These are phyloP conservation scores for Phoenicopterus ruber DNA, from an alignment of 2,113 vertebrate species.

Conservation along the genomic window DNA sequence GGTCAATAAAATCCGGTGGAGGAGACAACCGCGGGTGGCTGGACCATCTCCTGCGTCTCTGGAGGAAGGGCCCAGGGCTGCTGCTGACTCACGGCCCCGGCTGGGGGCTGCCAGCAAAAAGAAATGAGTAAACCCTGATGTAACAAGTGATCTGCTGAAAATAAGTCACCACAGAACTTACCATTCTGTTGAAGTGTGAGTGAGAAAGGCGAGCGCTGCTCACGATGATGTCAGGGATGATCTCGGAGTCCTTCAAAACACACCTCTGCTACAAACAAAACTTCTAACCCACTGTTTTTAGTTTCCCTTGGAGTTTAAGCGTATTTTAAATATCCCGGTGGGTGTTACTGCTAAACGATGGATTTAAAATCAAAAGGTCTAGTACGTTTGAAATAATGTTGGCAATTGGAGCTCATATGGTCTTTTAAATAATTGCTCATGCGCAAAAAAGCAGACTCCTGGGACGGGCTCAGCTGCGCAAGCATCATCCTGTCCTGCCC, in stretches of 20 bases:
- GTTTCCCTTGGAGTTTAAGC: background rate
- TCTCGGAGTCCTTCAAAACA: background rate
- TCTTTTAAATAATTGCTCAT: background rate
- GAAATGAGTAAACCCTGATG: background rate
- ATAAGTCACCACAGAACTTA: background rate
- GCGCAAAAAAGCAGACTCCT: background rate
- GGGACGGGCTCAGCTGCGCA: background rate
- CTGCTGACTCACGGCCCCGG: background rate
- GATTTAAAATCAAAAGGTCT: background rate
- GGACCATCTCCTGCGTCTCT: background rate
- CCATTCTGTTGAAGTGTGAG: background rate
- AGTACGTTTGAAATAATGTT: background rate
- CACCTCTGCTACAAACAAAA: background rate
- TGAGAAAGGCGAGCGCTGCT: background rate
- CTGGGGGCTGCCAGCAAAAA: background rate
- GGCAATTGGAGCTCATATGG: background rate
- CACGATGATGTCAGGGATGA: background rate
- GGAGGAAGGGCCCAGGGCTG: background rate
- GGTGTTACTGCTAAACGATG: background rate
- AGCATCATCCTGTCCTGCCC: background rate
- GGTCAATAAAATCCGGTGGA: background rate
- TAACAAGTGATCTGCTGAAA: background rate
- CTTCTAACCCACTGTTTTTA: background rate
- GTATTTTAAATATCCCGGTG: rapidly evolving
- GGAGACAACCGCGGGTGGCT: background rate